phyloP scores from a whole-genome alignment of 2,113 vertebrate genomes.

The Osmerus eperlanus region DNA sequence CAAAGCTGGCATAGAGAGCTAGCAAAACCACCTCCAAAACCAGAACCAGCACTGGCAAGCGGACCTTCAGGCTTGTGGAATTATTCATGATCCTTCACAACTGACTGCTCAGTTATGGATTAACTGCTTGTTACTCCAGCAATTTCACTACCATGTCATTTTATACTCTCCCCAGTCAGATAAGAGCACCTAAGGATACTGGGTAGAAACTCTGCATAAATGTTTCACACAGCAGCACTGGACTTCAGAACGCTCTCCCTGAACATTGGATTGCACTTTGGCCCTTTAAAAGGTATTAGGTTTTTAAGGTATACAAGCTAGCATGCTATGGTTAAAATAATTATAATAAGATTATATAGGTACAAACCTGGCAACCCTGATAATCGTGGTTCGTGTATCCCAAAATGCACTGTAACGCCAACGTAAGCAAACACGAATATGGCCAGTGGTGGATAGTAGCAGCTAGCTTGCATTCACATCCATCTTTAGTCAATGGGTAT shows the following conservation, averaged over 20 bases:
- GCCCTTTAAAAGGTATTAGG: slow-evolving; percentile 20
- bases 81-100: slow-evolving; percentile 45
- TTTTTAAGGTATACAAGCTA: slow-evolving; percentile 6
- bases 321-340: not conserved
- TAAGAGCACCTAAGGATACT: slow-evolving; percentile 45
- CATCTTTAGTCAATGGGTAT: not conserved
- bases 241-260: slow-evolving; percentile 11
- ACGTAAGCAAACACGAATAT: slow-evolving; percentile 73
- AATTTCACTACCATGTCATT: slow-evolving; percentile 36
- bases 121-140: slow-evolving; percentile 59
- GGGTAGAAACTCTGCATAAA: slow-evolving; percentile 20
- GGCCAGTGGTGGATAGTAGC: slow-evolving; percentile 58
- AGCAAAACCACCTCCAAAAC: slow-evolving; percentile 67
- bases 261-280: slow-evolving; percentile 42
- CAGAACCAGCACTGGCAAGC: slow-evolving; percentile 68
- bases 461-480: slow-evolving; percentile 1
- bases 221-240: slow-evolving; percentile 16
- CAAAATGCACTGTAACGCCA: slow-evolving; percentile 67
- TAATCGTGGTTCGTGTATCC: slow-evolving; percentile 22
- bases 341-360: too few relatives aligned
- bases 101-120: slow-evolving; percentile 7
- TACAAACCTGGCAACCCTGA: not conserved
- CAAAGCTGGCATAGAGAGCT: slow-evolving; percentile 66
- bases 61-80: slow-evolving; percentile 46
- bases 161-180: slow-evolving; percentile 49